Percentiles rank a stretch among this genome's conserved stretches.
phyloP scores from a whole-genome alignment of 2,888 invertebrate species.

The Phaonia tiefii region DNA sequence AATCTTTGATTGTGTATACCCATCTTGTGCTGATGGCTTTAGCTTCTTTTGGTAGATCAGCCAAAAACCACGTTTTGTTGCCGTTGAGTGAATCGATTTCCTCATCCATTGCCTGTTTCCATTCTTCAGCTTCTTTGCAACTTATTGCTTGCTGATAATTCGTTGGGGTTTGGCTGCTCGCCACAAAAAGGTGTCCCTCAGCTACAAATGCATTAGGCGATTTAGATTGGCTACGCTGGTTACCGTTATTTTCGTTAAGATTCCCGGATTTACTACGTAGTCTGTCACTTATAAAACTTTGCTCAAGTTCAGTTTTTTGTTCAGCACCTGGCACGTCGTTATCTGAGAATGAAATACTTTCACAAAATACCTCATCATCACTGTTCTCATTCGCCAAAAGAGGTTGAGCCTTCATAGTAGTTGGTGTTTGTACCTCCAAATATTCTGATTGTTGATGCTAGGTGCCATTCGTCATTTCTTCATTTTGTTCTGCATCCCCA shows the following conservation, averaged over 20 bases:
- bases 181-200: too few relatives aligned
- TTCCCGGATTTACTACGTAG: conserved; percentile 39
- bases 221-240: too few relatives aligned
- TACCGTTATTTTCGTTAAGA: conserved; percentile 37
- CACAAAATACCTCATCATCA: conserved; percentile 32
- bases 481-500: neutral
- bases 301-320: conserved; percentile 19
- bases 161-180: too few relatives aligned
- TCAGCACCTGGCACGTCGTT: conserved; percentile 11
- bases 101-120: conserved; percentile 62
- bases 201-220: too few relatives aligned
- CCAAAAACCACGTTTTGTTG: conserved; percentile 46
- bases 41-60: conserved; percentile 34
- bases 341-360: too few relatives aligned
- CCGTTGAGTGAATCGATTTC: conserved; percentile 49
- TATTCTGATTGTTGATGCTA: conserved; percentile 5
- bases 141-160: too few relatives aligned
- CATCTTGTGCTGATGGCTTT: conserved; percentile 40
- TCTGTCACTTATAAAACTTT: conserved; percentile 44
- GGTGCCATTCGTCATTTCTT: neutral
- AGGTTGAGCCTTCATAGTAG: too few relatives aligned
- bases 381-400: too few relatives aligned
- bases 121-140: conserved; percentile 43
- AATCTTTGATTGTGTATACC: conserved; percentile 40
- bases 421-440: too few relatives aligned